A percentile compares a stretch with the other conserved stretches of the same genome.
These are phyloP conservation scores for Drosophila burlai DNA, from an alignment of 1,140 invertebrate genomes.

Conservation along the genomic window DNA sequence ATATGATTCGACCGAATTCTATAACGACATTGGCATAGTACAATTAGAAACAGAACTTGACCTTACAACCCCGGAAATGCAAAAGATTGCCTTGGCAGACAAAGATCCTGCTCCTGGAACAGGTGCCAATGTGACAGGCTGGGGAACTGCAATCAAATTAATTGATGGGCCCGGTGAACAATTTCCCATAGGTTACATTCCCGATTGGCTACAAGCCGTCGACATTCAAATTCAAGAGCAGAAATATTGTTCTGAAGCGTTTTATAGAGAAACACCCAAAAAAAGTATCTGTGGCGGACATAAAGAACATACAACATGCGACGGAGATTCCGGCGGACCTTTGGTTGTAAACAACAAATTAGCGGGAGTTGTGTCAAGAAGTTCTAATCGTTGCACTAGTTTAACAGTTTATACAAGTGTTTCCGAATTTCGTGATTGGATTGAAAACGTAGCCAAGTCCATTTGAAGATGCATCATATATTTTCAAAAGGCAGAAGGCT, in stretches of 20 bases:
- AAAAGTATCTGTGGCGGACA: not conserved
- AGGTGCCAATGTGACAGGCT: not conserved
- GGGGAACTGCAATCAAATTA: accelerated
- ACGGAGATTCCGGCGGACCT: not conserved
- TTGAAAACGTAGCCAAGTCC: not conserved
- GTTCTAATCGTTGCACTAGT: not conserved
- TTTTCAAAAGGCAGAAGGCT: too few species aligned
- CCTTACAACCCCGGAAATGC: not conserved
- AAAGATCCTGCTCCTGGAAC: not conserved
- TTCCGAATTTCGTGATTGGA: not conserved
- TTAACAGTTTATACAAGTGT: not conserved
- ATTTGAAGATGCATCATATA: not conserved
- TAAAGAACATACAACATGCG: not conserved
- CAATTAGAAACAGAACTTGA: not conserved
- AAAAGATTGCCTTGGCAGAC: not conserved
- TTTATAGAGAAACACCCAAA: accelerated
- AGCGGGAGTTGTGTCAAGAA: not conserved
- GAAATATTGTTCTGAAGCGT: accelerated
- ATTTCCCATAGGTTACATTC: accelerated
- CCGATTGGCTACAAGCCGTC: not conserved
- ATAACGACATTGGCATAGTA: not conserved
- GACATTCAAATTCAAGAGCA: not conserved
- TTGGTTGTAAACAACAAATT: not conserved
- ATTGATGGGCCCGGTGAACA: too few species aligned
- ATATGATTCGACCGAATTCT: accelerated